These are phyloP conservation scores for Anticlea derivata DNA, from an alignment of 2,888 invertebrate species.

Conservation along the genomic window DNA sequence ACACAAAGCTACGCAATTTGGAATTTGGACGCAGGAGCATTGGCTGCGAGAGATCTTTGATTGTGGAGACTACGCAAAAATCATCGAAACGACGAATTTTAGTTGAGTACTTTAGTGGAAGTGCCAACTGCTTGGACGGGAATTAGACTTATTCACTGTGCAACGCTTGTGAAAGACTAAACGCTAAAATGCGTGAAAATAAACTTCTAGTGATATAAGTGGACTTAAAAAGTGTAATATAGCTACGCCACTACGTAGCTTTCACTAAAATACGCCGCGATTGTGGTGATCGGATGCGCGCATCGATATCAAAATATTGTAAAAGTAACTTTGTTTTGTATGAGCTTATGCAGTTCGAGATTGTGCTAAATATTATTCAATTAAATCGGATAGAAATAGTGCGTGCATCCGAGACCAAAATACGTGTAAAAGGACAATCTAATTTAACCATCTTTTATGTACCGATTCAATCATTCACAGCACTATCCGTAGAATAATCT, in stretches of 20 bases:
- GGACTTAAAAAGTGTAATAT: conserved; percentile 21
- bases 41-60: too few relatives aligned
- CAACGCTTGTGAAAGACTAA: conserved; percentile 23
- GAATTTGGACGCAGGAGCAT: too few relatives aligned
- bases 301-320: conserved; percentile 4
- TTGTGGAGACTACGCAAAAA: too few relatives aligned
- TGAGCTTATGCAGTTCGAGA: conserved; percentile 8
- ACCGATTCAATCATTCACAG: too few relatives aligned
- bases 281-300: conserved; percentile 15
- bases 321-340: neutral
- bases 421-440: neutral
- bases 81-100: neutral
- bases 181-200: conserved; percentile 6
- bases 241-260: conserved; percentile 22
- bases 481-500: too few relatives aligned
- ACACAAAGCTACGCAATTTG: too few relatives aligned
- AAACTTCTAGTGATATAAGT: conserved; percentile 21
- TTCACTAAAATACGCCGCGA: conserved; percentile 18
- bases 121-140: neutral
- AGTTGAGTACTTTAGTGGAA: conserved; percentile 1
- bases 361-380: neutral
- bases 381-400: neutral
- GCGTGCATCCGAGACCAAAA: conserved; percentile 9
- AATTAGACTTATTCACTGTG: conserved; percentile 7
- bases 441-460: conserved; percentile 13